phyloP scores from a whole-genome alignment of 2,113 vertebrate genomes.

The Empidonax traillii region DNA sequence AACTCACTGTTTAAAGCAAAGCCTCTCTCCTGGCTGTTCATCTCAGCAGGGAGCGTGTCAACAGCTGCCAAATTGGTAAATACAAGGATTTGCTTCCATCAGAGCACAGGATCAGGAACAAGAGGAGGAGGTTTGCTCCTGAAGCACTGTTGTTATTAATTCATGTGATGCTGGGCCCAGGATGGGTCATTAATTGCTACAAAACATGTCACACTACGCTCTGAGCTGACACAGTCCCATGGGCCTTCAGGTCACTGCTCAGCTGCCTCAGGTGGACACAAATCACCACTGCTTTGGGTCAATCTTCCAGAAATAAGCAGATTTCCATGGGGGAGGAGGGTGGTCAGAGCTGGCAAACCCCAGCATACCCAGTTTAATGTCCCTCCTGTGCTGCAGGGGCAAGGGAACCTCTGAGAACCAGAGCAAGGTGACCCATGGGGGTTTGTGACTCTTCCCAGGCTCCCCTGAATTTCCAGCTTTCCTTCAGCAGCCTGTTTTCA shows the following conservation, averaged over 20 bases:
- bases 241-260: neutral
- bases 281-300: neutral
- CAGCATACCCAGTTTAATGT: neutral
- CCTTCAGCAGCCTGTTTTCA: neutral
- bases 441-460: neutral
- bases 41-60: conserved; percentile 6
- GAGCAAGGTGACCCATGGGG: neutral
- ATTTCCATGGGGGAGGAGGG: neutral
- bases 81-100: neutral
- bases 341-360: neutral
- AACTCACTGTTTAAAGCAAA: neutral
- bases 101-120: neutral
- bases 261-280: neutral
- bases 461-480: neutral
- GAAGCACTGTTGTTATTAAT: neutral
- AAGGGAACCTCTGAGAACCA: neutral
- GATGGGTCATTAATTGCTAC: neutral
- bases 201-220: neutral
- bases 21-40: neutral
- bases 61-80: neutral
- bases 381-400: neutral
- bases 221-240: neutral
- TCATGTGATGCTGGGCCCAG: neutral
- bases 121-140: neutral
- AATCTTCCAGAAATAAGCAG: neutral